Conservation (phyloP, 2,113 vertebrate species). For the Cercopithecus mona region DNA sequence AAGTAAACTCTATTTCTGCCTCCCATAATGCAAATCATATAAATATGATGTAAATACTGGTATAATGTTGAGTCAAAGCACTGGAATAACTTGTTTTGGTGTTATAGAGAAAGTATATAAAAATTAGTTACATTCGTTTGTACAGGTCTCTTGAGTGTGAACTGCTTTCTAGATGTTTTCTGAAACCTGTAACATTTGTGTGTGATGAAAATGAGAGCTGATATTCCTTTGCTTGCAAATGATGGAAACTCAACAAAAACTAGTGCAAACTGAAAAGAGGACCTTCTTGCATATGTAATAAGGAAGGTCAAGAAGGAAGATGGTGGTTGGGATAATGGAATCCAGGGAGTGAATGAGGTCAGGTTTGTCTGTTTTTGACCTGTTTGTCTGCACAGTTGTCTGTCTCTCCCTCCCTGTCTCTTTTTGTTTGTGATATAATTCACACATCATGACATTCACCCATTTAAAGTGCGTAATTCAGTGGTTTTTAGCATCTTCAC, state of each 20-base stretch:
- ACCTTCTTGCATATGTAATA: fast-evolving
- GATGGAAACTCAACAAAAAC: not conserved
- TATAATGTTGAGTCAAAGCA: fast-evolving
- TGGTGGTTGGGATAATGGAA: no score
- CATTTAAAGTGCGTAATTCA: not conserved
- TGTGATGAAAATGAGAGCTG: not conserved
- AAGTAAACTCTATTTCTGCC: not conserved
- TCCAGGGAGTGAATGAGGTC: not conserved
- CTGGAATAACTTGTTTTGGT: not conserved
- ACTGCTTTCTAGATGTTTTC: not conserved
- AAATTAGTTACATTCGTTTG: not conserved
- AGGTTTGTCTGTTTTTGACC: not conserved
- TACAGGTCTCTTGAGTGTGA: not conserved
- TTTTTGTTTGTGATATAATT: not conserved
- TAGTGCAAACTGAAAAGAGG: not conserved
- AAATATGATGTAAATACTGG: not conserved
- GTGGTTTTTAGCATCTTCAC: not conserved
- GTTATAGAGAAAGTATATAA: not conserved
- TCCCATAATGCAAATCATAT: not conserved
- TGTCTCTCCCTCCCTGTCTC: not conserved
- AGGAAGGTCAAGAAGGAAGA: not conserved
- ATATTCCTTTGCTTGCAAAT: not conserved
- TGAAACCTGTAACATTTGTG: not conserved
- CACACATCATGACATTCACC: not conserved
- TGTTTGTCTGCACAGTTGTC: not conserved